Evolutionary conservation across 2,797 vertebrate species (phyloP), one percentile per base, ranked within the genome.

Genomic region (Numenius phaeopus): DNA sequence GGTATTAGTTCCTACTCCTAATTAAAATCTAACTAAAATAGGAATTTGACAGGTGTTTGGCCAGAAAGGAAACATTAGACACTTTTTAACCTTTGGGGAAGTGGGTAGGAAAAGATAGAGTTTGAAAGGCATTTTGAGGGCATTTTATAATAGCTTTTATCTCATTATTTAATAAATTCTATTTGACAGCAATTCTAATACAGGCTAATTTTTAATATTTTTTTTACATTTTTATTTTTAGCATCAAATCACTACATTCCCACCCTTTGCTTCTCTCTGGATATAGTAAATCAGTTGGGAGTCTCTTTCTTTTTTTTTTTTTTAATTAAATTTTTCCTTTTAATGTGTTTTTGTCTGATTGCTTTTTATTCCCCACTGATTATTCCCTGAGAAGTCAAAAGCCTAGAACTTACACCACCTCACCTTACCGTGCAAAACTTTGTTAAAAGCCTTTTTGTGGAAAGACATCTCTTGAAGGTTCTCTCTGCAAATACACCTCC

Each of bases 21-120:
- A 96, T 97, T 97, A 97, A 97, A 97, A 96, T 82, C 76, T 95
- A 95, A 88, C 83, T 91, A 94, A 97, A 98, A 94, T 83, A 96
- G n/a, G 79, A 95, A 95, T 96, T 98, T 96, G 91, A 88, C 96
- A 98, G 96, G 89, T 97, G 85, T 95, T 98, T 97, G 81, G 91
- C 46, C 85, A 93, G 92, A 95, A 97, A 96, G 37, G 80, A 80
- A 93, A 73, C 64, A 80, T 87, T 86, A 96, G 90, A 87, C 62
- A 95, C 49, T 92, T 94, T 95, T 86, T 84, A 83, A 47, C 58
- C 70, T 95, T 76, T 82, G 40, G 57, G 70, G 66, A 95, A 91
- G 37, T 70, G 26, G 89, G 34, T 29, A 76, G 24, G 22, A 70
- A 79, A 96, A 92, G 14, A 42, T 11, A 66, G 40, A 82, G 44